Percentiles rank a stretch among this genome's conserved stretches.
Evolutionary conservation across 2,113 vertebrate species (phyloP).

Genomic region (Periophthalmus modestus): DNA sequence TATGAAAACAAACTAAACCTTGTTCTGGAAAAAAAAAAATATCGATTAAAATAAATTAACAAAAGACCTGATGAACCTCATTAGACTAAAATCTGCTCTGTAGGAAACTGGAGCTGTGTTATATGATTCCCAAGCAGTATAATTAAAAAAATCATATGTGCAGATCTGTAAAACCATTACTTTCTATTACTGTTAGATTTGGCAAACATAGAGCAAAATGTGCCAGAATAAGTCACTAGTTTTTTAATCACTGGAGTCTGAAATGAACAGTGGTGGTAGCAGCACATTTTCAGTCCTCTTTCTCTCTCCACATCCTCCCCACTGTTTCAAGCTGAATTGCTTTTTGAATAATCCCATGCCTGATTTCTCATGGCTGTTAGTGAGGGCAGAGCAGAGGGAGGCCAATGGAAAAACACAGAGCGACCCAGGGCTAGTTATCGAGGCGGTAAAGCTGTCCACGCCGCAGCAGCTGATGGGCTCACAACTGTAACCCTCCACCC

Average conservation of each 20-base stretch:
- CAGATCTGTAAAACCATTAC: background rate
- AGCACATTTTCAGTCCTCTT: conserved; percentile 28
- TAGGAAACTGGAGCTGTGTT: no score
- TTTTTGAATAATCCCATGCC: conserved; percentile 69
- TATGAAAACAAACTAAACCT: no score
- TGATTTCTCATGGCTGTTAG: conserved; percentile 67
- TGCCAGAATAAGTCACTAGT: conserved; percentile 4
- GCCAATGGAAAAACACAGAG: background rate
- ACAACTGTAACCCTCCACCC: conserved; percentile 1
- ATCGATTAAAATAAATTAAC: no score
- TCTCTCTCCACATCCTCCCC: conserved; percentile 49
- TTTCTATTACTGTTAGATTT: background rate
- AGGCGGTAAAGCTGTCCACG: conserved; percentile 47
- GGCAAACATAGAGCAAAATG: background rate
- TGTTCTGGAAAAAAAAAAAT: no score
- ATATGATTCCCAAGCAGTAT: no score
- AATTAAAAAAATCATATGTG: no score
- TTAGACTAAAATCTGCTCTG: no score
- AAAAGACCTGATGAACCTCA: no score
- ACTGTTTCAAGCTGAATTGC: conserved; percentile 60
- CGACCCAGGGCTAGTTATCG: conserved; percentile 42
- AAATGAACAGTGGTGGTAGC: conserved; percentile 24
- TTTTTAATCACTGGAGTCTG: conserved; percentile 23
- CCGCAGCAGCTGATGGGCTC: conserved; percentile 29
- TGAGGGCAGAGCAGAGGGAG: conserved; percentile 12